Percentiles rank a stretch among this genome's conserved stretches.
phyloP scores from a whole-genome alignment of 2,888 invertebrate genomes.

The Tiphia femorata region DNA sequence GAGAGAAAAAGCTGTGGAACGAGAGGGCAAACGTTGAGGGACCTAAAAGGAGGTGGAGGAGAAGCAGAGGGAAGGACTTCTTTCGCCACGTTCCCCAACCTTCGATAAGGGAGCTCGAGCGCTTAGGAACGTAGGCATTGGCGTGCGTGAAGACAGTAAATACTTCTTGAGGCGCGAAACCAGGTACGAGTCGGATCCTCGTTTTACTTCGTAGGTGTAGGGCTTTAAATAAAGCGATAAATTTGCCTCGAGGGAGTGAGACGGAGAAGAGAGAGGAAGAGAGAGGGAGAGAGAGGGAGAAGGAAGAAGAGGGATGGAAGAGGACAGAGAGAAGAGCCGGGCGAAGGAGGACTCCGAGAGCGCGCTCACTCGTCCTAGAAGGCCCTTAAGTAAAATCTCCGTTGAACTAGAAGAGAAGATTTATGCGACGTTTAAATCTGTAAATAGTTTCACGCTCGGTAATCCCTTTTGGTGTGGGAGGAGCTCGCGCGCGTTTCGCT shows the following conservation, averaged over 20 bases:
- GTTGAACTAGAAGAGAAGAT: conserved; percentile 36
- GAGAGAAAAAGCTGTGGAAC: too few relatives aligned
- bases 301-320: not conserved
- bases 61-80: too few relatives aligned
- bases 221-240: conserved; percentile 57
- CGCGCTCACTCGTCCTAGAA: conserved; percentile 7
- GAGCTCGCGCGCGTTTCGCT: conserved; percentile 11
- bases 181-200: conserved; percentile 21
- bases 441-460: conserved; percentile 43
- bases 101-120: not conserved
- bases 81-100: too few relatives aligned
- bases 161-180: conserved; percentile 29
- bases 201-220: conserved; percentile 28
- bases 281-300: not conserved
- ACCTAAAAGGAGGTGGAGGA: too few relatives aligned
- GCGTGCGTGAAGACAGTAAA: conserved; percentile 45
- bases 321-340: not conserved
- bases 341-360: not conserved
- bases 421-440: conserved; percentile 46
- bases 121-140: conserved; percentile 13
- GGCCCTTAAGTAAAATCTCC: conserved; percentile 43
- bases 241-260: conserved; percentile 33
- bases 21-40: too few relatives aligned
- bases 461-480: conserved; percentile 34
- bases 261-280: not conserved